These are phyloP conservation scores for Callithrix jacchus DNA, from an alignment of 2,113 vertebrate genomes.

Conservation along the genomic window DNA sequence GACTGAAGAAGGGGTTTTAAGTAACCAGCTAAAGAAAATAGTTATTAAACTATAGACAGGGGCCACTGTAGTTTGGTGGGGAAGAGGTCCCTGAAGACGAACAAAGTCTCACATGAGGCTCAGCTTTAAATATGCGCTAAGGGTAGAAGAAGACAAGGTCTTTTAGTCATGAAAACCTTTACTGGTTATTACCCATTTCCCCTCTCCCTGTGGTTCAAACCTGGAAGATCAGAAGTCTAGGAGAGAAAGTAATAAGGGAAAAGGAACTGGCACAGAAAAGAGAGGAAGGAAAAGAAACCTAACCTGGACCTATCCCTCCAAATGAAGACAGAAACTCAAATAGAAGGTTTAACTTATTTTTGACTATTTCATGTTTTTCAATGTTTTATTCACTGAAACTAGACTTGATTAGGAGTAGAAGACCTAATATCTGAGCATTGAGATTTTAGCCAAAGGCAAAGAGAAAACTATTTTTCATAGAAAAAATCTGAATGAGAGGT, in stretches of 20 bases:
- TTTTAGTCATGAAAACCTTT: not conserved
- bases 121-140: not conserved
- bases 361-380: not conserved
- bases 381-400: slow-evolving; percentile 2
- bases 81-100: not conserved
- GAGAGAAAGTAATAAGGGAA: not conserved
- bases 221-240: not conserved
- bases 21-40: not conserved
- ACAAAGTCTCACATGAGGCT: not conserved
- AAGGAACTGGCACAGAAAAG: not conserved
- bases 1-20: not conserved
- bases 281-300: not conserved
- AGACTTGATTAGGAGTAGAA: not conserved
- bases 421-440: not conserved
- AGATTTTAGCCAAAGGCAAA: not conserved
- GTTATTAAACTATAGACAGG: not conserved
- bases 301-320: not conserved
- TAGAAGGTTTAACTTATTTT: not conserved
- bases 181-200: not conserved
- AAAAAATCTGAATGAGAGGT: not conserved
- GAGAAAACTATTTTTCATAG: not conserved
- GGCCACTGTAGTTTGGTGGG: not conserved
- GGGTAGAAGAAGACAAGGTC: not conserved
- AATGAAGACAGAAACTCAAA: not conserved
- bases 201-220: not conserved